Conservation (phyloP, 2,888 invertebrate genomes). For the Andrena bicolor region DNA sequence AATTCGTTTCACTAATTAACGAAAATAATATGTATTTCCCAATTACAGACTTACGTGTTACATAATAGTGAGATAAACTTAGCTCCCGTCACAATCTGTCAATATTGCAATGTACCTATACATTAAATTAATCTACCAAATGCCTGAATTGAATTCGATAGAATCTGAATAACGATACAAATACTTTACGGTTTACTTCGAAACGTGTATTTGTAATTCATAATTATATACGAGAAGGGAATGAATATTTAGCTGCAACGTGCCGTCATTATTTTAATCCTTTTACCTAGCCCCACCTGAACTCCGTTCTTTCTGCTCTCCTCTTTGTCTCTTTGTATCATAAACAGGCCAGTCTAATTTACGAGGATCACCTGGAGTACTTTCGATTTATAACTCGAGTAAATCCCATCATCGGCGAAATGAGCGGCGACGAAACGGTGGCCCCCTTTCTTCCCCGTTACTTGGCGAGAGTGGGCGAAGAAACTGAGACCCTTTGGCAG, state of each 20-base stretch:
- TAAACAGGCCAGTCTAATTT: conserved; percentile 29
- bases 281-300: neutral
- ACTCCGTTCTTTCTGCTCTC: neutral
- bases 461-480: conserved; percentile 18
- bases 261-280: conserved; percentile 2
- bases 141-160: no score
- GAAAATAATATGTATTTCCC: no score
- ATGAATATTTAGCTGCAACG: neutral
- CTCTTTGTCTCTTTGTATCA: conserved; percentile 5
- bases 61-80: no score
- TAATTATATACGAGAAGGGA: neutral
- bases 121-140: no score
- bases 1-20: no score
- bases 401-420: conserved; percentile 66
- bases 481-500: conserved; percentile 49
- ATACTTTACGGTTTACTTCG: no score
- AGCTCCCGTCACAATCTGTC: no score
- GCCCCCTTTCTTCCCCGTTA: conserved; percentile 12
- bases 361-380: conserved; percentile 30
- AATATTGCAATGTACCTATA: no score
- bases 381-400: conserved; percentile 52
- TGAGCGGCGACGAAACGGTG: conserved; percentile 44
- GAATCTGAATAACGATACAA: no score
- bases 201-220: no score
- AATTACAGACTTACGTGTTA: no score